These are phyloP conservation scores for Porites divaricata DNA, from an alignment of 92 coral and sea anemone species.

Conservation along the genomic window DNA sequence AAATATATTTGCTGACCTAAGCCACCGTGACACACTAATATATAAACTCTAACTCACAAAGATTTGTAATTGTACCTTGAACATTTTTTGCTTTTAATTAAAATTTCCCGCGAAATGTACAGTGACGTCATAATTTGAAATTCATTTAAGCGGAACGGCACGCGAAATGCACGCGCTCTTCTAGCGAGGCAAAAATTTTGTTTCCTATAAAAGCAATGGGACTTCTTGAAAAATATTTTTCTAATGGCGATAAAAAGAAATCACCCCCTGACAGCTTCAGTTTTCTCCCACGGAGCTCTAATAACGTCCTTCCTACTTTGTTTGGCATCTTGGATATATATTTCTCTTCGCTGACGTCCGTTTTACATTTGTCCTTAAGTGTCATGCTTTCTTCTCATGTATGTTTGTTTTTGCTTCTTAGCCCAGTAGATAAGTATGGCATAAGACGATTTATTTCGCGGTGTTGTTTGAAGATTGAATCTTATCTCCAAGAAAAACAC, in stretches of 20 bases:
- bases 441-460: conserved; percentile 2
- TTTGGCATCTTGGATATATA: neutral
- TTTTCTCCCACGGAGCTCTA: conserved; percentile 26
- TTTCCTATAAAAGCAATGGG: neutral
- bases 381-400: conserved; percentile 8
- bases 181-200: neutral
- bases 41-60: too few species aligned
- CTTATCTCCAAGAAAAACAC: conserved; percentile 46
- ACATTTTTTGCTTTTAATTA: conserved; percentile 26
- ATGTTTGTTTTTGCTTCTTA: conserved; percentile 9
- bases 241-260: conserved; percentile 8
- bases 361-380: conserved; percentile 17
- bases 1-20: conserved; percentile 17
- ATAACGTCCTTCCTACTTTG: neutral
- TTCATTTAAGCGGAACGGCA: conserved; percentile 45
- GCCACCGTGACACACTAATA: neutral
- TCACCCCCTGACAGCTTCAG: conserved; percentile 13
- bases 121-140: conserved; percentile 35
- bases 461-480: conserved; percentile 41
- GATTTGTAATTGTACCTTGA: neutral
- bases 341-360: conserved; percentile 19
- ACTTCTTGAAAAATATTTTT: conserved; percentile 1
- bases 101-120: conserved; percentile 9
- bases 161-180: conserved; percentile 62
- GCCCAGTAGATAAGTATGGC: conserved; percentile 20